These are phyloP conservation scores for Hylaeus volcanicus DNA, from an alignment of 1,140 invertebrate genomes.

Conservation along the genomic window DNA sequence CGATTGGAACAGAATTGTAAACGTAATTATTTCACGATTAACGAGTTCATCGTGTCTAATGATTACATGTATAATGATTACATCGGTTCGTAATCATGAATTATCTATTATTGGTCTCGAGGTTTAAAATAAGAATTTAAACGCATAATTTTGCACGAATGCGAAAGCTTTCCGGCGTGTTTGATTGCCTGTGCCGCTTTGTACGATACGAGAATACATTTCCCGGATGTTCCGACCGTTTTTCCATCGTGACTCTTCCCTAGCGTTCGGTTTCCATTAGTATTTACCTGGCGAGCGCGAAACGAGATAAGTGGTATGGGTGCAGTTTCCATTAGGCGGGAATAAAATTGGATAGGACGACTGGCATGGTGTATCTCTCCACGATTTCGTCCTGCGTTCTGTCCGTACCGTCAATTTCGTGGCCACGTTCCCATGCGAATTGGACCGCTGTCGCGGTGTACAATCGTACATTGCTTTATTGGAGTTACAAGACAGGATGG, in stretches of 20 bases:
- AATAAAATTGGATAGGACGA: slow-evolving; percentile 59
- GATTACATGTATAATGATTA: too few species aligned
- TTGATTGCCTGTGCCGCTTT: neutral
- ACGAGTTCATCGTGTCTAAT: too few species aligned
- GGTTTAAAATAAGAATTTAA: neutral
- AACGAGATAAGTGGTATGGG: slow-evolving; percentile 36
- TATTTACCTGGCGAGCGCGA: slow-evolving; percentile 12
- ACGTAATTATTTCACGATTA: too few species aligned
- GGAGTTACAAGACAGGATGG: slow-evolving; percentile 15
- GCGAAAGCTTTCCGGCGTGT: neutral
- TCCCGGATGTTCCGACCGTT: neutral
- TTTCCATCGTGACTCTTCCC: neutral
- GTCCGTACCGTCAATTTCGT: slow-evolving; percentile 53
- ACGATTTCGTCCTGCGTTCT: slow-evolving; percentile 50
- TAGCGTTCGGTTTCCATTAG: slow-evolving; percentile 20
- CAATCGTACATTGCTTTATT: slow-evolving; percentile 45
- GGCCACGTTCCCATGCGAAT: slow-evolving; percentile 26
- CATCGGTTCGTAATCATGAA: too few species aligned
- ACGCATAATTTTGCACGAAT: neutral
- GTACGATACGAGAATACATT: neutral
- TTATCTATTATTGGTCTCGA: neutral
- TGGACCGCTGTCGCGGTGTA: slow-evolving; percentile 26
- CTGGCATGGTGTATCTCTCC: neutral
- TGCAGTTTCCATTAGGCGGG: slow-evolving; percentile 41
- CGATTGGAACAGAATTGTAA: too few species aligned